Evolutionary conservation across 1,140 invertebrate species (phyloP), one percentile per base, ranked within the genome.

Genomic region (Heliconius hewitsoni): DNA sequence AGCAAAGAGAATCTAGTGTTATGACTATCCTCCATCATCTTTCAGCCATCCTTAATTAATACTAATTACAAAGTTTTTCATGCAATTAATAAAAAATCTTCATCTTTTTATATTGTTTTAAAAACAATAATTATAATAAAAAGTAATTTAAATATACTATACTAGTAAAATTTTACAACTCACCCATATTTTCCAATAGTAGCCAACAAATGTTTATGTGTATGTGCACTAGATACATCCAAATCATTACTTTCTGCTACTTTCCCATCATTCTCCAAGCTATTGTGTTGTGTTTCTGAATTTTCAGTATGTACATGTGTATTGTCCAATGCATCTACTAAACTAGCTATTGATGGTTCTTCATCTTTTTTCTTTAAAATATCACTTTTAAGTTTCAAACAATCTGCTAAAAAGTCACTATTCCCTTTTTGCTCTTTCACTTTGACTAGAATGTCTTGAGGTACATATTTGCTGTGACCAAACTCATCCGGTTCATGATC

Each of bases 381-480:
- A 8, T 86, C 86, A 8, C 91, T 87, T 84, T 91, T 94, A 1
- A 94, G 79, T 73, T 90, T 93, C 42, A 87, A 78, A 81, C 94
- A 95, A 81, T 95, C 93, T 70, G 84, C 79, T 74, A 94, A 87
- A 80, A 87, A 94, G 76, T 91, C 89, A 73, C 86, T 74, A 39
- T 75, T 52, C 23, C 79, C 37, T 55, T 83, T 75, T 57, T 90
- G 83, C 52, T 86, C 76, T 74, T 88, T 84, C 1, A 90, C 76
- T 85, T 88, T 92, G 1, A 93, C 87, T 39, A 85, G 8, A 70
- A 94, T 86, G 72, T 91, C 85, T 83, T 90, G 85, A n/a, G 91
- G 89, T 83, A 89, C 72, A 86, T 89, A 93, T 74, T 94, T 95
- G 74, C 91, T 93, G 71, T 94, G 93, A 19, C 94, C 94, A 91